These are phyloP conservation scores for Oreochromis spilurus DNA, from an alignment of 2,113 vertebrate genomes.

Conservation along the genomic window DNA sequence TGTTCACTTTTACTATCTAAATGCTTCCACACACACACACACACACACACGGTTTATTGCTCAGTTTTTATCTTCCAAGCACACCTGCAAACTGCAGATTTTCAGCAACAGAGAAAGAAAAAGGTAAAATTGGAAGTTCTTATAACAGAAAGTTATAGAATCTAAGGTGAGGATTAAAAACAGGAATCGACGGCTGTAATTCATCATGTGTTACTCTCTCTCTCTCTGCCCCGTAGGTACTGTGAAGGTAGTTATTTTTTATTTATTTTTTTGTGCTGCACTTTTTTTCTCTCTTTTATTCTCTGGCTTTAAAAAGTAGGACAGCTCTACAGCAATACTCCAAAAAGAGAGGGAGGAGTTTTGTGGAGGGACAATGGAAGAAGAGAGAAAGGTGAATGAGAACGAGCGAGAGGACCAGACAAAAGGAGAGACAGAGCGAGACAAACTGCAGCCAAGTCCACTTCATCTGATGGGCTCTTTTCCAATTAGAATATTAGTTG, in stretches of 20 bases:
- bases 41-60: not conserved
- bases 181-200: not conserved
- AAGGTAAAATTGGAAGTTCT: not conserved
- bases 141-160: not conserved
- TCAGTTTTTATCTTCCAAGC: conserved; percentile 15
- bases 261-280: not conserved
- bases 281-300: not conserved
- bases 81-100: conserved; percentile 27
- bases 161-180: conserved; percentile 5
- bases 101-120: not conserved
- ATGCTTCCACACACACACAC: not conserved
- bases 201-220: not conserved
- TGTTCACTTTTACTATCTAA: not conserved
- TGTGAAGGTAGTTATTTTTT: not conserved
- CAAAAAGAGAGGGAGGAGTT: not conserved
- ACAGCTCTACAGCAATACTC: not conserved
- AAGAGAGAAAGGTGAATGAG: not conserved
- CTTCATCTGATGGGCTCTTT: not conserved
- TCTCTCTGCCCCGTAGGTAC: not conserved
- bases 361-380: not conserved
- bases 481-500: not conserved
- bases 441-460: not conserved
- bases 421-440: not conserved
- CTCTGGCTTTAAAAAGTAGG: not conserved
- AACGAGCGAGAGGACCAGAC: not conserved